Conservation (phyloP, 2,797 vertebrate genomes). For the Astyanax mexicanus region DNA sequence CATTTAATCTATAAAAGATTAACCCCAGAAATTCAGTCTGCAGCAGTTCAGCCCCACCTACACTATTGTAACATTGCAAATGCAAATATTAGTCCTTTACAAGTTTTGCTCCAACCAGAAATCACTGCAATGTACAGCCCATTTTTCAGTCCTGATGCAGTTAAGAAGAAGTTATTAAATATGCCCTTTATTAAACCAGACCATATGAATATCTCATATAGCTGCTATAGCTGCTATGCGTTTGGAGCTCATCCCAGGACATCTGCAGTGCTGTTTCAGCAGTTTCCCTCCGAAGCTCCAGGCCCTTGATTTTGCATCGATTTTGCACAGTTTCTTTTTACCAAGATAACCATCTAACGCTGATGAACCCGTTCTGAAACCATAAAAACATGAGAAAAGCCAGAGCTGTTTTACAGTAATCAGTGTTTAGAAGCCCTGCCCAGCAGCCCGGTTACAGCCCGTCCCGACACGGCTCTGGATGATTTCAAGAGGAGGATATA, state of each 20-base stretch:
- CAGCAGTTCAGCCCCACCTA: no score
- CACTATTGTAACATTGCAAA: no score
- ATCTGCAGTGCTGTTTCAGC: neutral
- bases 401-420: no score
- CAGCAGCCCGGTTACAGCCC: neutral
- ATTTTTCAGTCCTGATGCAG: neutral
- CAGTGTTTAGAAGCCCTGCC: neutral
- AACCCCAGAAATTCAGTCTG: no score
- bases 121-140: no score
- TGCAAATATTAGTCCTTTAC: no score
- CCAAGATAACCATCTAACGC: neutral
- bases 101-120: no score
- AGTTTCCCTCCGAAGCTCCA: neutral
- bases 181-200: no score
- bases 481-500: conserved; percentile 18
- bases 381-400: neutral
- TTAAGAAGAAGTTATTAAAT: no score
- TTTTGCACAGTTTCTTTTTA: neutral
- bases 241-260: neutral
- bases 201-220: no score
- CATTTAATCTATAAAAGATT: no score
- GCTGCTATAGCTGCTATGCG: no score
- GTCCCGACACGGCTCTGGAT: conserved; percentile 14
- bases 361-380: neutral
- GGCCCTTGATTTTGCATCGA: neutral